Evolutionary conservation across 2,113 vertebrate genomes (phyloP), one percentile per base, ranked within the genome.

Genomic region (Suncus etruscus): DNA sequence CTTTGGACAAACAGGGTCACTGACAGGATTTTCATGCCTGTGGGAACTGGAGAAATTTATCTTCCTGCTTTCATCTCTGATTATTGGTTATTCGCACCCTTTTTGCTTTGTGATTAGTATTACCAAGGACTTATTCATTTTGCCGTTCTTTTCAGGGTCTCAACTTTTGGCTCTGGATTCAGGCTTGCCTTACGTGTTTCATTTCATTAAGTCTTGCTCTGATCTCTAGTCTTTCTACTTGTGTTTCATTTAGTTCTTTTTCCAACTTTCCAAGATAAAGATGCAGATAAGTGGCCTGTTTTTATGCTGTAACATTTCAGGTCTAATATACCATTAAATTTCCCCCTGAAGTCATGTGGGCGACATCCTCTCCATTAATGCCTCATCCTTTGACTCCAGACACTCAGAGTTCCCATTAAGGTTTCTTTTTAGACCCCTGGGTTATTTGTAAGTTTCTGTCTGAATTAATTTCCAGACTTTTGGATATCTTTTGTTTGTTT

Each of bases 171-270:
- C 63, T 74, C 48, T 75, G 29, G 29, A 14, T 39, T 39, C 39
- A 39, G 3, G 39, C 39, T 39, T 5, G 39, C 39, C 39, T 5
- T 39, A 39, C 3, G 58, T 16, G 10, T 54, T 31, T 80, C 32
- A 75, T 31, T 93, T 86, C n/a, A 65, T 69, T 90, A 75, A n/a
- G n/a, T 70, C 75, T 90, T 90, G n/a, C 24, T 90, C 58, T 90
- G 73, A 58, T 75, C 68, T 80, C 31, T 68, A 18, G 79, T 85
- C 58, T 68, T 85, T 85, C 78, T 68, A 48, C 68, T 72, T 80
- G 54, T 25, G 18, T 47, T 89, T 70, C 27, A 86, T 58, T 85
- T 66, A 70, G 65, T 22, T 66, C 25, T 89, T 92, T 83, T 65
- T 72, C 32, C 20, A 78, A 22, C 61, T 82, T 95, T 39, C 73